A percentile compares a stretch with the other conserved stretches of the same genome.
These are phyloP conservation scores for Gambusia holbrooki DNA, from an alignment of 2,113 vertebrate species.

Conservation along the genomic window DNA sequence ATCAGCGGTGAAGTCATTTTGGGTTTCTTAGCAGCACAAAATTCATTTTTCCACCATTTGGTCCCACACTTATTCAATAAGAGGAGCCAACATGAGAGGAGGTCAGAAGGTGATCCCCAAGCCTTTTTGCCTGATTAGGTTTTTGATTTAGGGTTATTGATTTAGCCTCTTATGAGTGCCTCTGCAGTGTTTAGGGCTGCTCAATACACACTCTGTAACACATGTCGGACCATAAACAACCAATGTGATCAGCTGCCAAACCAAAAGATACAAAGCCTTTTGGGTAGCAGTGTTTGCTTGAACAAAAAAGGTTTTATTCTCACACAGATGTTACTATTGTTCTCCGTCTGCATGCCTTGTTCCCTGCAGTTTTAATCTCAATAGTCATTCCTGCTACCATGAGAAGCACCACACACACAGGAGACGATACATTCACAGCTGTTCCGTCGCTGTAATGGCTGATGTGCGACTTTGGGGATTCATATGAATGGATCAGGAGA, in stretches of 20 bases:
- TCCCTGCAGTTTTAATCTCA: constrained; percentile 11
- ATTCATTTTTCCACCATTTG: constrained; percentile 28
- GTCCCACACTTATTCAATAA: constrained; percentile 43
- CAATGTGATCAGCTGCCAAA: constrained; percentile 16
- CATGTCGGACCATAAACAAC: constrained; percentile 1
- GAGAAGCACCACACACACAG: not conserved
- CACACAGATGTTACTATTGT: not conserved
- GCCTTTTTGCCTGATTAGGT: constrained; percentile 51
- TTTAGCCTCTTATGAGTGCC: constrained; percentile 19
- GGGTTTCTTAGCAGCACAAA: constrained; percentile 30
- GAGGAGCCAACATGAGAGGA: constrained; percentile 25
- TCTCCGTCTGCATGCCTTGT: not conserved
- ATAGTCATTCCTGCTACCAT: constrained; percentile 7
- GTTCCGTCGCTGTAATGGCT: constrained; percentile 30
- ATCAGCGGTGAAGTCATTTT: constrained; percentile 36
- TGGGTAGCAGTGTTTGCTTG: not conserved
- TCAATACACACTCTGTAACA: not conserved
- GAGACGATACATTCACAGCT: constrained; percentile 31
- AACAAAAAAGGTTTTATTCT: constrained; percentile 5
- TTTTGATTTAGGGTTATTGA: constrained; percentile 57
- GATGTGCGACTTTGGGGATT: not conserved
- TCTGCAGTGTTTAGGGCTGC: constrained; percentile 10
- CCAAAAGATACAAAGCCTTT: not conserved
- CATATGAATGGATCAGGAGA: not conserved
- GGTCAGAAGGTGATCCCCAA: constrained; percentile 39